phyloP scores from a whole-genome alignment of 2,888 invertebrate species.

The Deilephila porcellus region DNA sequence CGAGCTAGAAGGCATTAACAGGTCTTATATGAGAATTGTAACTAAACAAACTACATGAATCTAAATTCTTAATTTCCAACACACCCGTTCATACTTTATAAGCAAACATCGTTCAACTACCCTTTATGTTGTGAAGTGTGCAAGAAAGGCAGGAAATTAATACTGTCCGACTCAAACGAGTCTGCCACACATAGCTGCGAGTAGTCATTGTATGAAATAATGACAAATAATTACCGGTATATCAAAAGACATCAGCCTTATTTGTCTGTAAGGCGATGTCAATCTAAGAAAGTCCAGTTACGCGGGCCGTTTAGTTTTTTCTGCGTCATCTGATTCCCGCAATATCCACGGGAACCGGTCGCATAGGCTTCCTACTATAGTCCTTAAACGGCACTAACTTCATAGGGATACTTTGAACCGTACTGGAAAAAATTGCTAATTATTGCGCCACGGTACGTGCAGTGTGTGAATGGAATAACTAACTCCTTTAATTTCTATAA shows the following conservation, averaged over 20 bases:
- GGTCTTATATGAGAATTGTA: too few species aligned
- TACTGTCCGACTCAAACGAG: neutral
- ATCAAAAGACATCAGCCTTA: constrained; percentile 53
- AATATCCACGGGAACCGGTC: constrained; percentile 61
- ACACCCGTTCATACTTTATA: neutral
- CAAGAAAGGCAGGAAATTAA: constrained; percentile 11
- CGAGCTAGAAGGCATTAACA: too few species aligned
- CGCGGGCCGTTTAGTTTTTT: constrained; percentile 65
- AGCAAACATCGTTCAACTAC: neutral
- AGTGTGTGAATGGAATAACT: neutral
- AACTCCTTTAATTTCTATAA: constrained; percentile 7
- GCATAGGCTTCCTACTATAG: constrained; percentile 67
- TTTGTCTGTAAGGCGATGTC: constrained; percentile 47
- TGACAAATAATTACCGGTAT: constrained; percentile 51
- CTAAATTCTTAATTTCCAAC: neutral
- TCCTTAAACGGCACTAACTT: constrained; percentile 64
- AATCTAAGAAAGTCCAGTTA: constrained; percentile 61
- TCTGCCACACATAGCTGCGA: constrained; percentile 13
- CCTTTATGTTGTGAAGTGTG: constrained; percentile 5
- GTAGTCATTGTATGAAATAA: constrained; percentile 20
- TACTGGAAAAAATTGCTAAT: neutral
- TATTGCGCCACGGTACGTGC: neutral
- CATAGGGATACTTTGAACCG: constrained; percentile 17
- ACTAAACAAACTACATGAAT: neutral
- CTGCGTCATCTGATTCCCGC: constrained; percentile 51